A percentile compares a stretch with the other conserved stretches of the same genome.
Conservation (phyloP, 2,888 invertebrate species). For the Gonocerus acuteangulatus region DNA sequence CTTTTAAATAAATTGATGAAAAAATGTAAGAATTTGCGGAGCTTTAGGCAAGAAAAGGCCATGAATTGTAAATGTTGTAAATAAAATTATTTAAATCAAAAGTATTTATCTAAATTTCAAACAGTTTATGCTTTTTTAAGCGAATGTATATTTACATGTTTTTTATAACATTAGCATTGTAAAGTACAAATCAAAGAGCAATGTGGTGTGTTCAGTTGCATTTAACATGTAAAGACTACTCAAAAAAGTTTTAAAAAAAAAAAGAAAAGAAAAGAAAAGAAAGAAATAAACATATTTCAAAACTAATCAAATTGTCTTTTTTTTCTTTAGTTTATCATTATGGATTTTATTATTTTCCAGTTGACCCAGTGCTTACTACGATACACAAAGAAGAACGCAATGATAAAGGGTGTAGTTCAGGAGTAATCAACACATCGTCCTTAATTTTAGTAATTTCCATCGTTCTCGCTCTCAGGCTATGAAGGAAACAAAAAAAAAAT, state of each 20-base stretch:
- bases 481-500: not conserved
- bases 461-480: not conserved
- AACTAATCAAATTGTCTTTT: too few species aligned
- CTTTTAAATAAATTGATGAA: not conserved
- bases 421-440: not conserved
- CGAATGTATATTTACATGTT: not conserved
- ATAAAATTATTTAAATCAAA: not conserved
- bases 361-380: not conserved
- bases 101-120: too few species aligned
- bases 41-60: not conserved
- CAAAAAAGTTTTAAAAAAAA: not conserved
- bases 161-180: not conserved
- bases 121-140: too few species aligned
- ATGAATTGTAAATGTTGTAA: not conserved
- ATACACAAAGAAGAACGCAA: not conserved
- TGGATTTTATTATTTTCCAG: not conserved
- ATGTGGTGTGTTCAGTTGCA: slow-evolving; percentile 11
- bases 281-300: too few species aligned
- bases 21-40: too few species aligned
- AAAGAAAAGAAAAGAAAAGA: not conserved
- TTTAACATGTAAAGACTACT: not conserved
- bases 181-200: slow-evolving; percentile 16
- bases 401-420: not conserved
- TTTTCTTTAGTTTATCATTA: too few species aligned
- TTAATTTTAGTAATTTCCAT: not conserved